Base-by-base conservation (phyloP, 2,113 vertebrate species). In the Atlantisia rogersi region DNA sequence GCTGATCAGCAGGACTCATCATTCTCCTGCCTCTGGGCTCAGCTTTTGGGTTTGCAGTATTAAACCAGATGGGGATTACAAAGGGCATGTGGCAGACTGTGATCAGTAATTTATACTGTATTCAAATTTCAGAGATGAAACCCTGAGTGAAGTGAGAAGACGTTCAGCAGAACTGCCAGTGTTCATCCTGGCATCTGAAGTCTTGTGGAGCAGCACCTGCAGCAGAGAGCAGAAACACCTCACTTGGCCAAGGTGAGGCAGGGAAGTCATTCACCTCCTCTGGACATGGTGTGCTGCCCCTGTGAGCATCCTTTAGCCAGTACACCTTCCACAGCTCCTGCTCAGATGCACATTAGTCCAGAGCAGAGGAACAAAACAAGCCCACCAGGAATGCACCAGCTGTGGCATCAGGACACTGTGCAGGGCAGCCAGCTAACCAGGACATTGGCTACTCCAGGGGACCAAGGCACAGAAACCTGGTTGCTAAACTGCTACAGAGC, bases 91-190 rank as follows among this genome's bases (percentile, higher is more conserved):
- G 3, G 44, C 25, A 63, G 55, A 82, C 52, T 52, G 50, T 22
- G 83, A 94, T 44, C 52, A 87, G 75, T 48, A 90, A 92, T 95
- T 91, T 77, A 94, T 53, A 84, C 62, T 2, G 1, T 87, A 93
- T 97, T 78, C 59, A 95, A 60, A 95, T 78, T 96, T 70, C 74
- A 94, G 71, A 83, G 93, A 95, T 4, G 3, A 93, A 94, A 86
- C 19, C 52, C 63, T 70, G 59, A 46, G 46, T 59, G 28, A 89
- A 77, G 76, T 20, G 20, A 60, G 94, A 91, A 88, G 84, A 82
- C 7, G 10, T 63, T 79, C 67, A 88, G 76, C 77, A 97, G 93
- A 90, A 90, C 29, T 83, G 88, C 81, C 88, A 64, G 86, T 18
- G 39, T 77, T 92, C 53, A 69, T 0, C 0, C 73, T 90, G 90